These are phyloP conservation scores for Xiphias gladius DNA, from an alignment of 2,113 vertebrate species.

Conservation along the genomic window DNA sequence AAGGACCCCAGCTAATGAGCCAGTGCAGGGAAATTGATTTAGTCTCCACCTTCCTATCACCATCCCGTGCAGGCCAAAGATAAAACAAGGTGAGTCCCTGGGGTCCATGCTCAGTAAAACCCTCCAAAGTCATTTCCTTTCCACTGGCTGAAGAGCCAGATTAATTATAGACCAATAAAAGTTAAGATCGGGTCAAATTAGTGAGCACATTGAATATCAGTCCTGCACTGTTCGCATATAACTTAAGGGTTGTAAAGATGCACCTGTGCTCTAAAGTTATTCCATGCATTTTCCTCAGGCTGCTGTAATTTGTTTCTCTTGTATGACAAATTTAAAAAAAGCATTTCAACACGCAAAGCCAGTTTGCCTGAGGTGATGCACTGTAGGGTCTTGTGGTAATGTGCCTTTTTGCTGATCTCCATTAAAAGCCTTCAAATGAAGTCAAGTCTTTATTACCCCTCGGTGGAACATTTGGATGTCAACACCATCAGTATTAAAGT, in stretches of 20 bases:
- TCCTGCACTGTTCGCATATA: constrained; percentile 39
- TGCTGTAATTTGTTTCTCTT: constrained; percentile 12
- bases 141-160: constrained; percentile 41
- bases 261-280: constrained; percentile 4
- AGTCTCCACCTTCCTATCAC: constrained; percentile 62
- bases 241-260: constrained; percentile 41
- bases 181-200: constrained; percentile 60
- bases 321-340: constrained; percentile 10
- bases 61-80: constrained; percentile 59
- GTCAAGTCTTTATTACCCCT: not conserved
- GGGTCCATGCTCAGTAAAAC: constrained; percentile 61
- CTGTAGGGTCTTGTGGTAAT: not conserved
- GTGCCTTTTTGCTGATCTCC: not conserved
- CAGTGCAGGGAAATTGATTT: constrained; percentile 73
- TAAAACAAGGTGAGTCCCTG: constrained; percentile 63
- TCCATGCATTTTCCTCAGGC: constrained; percentile 9
- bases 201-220: constrained; percentile 47
- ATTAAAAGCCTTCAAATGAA: not conserved
- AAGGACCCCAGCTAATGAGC: constrained; percentile 71
- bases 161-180: constrained; percentile 69
- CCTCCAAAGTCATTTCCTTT: constrained; percentile 65
- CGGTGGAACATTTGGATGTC: not conserved
- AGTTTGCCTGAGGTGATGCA: not conserved
- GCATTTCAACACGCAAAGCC: constrained; percentile 4
- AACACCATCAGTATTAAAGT: not conserved